Percentiles rank a stretch among this genome's conserved stretches.
phyloP scores from a whole-genome alignment of 2,797 vertebrate species.

The Diplodus puntazzo region DNA sequence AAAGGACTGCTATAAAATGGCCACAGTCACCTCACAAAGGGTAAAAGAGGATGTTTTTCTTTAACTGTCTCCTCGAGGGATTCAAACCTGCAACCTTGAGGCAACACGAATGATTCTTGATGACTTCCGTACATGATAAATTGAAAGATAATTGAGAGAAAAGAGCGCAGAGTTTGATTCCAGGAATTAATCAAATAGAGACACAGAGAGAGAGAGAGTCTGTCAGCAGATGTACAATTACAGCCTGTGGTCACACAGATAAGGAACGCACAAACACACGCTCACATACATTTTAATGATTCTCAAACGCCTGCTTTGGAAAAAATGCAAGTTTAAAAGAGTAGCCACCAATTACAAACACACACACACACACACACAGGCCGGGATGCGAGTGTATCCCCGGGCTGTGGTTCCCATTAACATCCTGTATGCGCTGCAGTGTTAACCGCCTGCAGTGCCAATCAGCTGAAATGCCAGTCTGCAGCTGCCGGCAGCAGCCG shows the following conservation, averaged over 20 bases:
- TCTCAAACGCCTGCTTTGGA: conserved; percentile 30
- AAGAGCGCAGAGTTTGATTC: conserved; percentile 27
- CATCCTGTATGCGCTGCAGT: conserved; percentile 48
- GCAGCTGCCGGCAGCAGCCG: conserved; percentile 42
- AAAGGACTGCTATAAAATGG: too few species aligned
- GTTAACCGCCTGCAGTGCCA: conserved; percentile 60
- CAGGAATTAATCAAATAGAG: conserved; percentile 33
- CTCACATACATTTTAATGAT: conserved; percentile 38
- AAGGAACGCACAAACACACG: conserved; percentile 18
- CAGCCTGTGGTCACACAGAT: conserved; percentile 33
- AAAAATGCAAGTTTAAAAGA: conserved; percentile 29
- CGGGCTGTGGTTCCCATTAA: conserved; percentile 63
- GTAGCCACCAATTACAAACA: conserved; percentile 23
- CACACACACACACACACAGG: conserved; percentile 14
- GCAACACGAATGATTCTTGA: background rate
- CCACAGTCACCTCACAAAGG: background rate
- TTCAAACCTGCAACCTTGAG: conserved; percentile 7
- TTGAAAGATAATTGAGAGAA: conserved; percentile 27
- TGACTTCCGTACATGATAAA: background rate
- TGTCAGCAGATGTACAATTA: conserved; percentile 28
- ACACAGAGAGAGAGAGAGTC: conserved; percentile 3
- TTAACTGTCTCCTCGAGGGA: conserved; percentile 10
- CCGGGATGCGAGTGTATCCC: conserved; percentile 38
- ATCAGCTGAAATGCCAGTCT: conserved; percentile 69
- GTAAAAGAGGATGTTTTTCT: background rate